Base-by-base conservation (phyloP, 2,888 invertebrate genomes). In the Macrosiphum euphorbiae region DNA sequence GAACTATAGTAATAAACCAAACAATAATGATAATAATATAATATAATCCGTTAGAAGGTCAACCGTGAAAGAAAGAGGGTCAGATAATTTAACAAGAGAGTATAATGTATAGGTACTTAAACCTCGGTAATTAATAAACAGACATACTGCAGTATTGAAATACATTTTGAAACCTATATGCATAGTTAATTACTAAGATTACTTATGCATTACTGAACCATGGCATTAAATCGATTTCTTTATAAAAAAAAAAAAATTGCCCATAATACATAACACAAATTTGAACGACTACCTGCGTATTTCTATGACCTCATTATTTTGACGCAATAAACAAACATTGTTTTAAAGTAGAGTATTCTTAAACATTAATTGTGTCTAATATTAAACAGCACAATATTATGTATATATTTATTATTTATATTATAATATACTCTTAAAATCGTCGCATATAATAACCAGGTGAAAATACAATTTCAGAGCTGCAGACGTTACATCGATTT, bases 41-140 rank as follows among this genome's bases (percentile, higher is more conserved):
- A n/a, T 16, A 67, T 41, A 85, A 10, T 44, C 85, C 44, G 84
- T 20, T 41, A 16, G 92, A 92, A 92, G 86, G 61, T 44, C 47
- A 35, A 61, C 61, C 35, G n/a, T 35, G 26, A 87, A 87, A 92
- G 86, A 87, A 92, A 87, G 35, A 87, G n/a, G 35, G 86, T 87
- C 61, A 50, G 24, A 50, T 50, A 28, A n/a, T 61, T 50, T 5
- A 55, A 35, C 44, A n/a, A 87, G 44, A 86, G 47, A 67, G 89
- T 55, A 47, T 8, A 35, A 50, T 78, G n/a, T 13, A 67, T n/a
- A 67, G 35, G 67, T 67, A 78, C 20, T 78, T 78, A 78, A 20
- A 35, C 20, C 35, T 35, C 8, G 24, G 13, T 47, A 86, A 44
- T 44, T 26, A 86, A 47, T 58, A 58, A 10, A 58, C 24, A 85